Conservation (phyloP, 2,113 vertebrate species). For the Dunckerocampus dactyliophorus region DNA sequence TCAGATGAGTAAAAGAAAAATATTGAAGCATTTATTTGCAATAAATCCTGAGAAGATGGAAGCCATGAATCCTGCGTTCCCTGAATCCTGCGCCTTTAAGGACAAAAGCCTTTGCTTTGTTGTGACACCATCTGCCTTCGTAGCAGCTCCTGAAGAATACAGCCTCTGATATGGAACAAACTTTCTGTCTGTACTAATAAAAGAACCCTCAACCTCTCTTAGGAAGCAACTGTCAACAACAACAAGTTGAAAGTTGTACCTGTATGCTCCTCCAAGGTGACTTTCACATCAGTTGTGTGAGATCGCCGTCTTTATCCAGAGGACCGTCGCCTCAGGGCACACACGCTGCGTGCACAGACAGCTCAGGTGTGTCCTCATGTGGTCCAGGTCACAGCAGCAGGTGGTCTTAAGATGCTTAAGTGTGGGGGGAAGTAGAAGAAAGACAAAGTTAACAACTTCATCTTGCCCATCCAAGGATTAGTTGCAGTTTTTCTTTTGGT, state of each 20-base stretch:
- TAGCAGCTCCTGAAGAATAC: too few relatives aligned
- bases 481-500: too few relatives aligned
- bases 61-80: too few relatives aligned
- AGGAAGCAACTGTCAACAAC: not conserved
- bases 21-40: too few relatives aligned
- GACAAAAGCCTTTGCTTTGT: too few relatives aligned
- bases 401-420: not conserved
- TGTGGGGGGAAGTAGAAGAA: not conserved
- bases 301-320: not conserved
- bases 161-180: too few relatives aligned
- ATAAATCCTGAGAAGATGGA: too few relatives aligned
- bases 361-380: constrained; percentile 22
- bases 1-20: too few relatives aligned
- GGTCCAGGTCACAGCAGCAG: constrained; percentile 23
- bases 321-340: constrained; percentile 23
- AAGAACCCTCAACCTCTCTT: not conserved
- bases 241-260: constrained; percentile 21
- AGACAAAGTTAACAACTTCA: not conserved
- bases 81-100: too few relatives aligned
- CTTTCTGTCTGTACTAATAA: too few relatives aligned
- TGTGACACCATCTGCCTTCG: too few relatives aligned
- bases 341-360: constrained; percentile 19
- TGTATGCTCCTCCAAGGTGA: constrained; percentile 30
- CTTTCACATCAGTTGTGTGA: constrained; percentile 31
- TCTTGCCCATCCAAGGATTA: too few relatives aligned